Conservation (phyloP, 2,113 vertebrate species). For the Charina bottae region DNA sequence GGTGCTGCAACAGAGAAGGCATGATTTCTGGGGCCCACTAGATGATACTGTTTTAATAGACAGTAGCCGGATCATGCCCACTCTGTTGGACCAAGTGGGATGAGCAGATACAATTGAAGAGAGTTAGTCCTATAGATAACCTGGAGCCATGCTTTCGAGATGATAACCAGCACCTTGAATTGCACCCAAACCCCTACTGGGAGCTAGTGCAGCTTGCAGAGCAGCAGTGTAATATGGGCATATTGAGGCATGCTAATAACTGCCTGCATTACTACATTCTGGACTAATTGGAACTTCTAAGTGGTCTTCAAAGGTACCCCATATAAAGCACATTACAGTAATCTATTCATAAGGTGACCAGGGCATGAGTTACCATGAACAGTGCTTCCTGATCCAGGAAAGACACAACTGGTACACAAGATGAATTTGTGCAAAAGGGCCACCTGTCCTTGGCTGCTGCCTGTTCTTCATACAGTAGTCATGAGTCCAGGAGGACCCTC, state of each 20-base stretch:
- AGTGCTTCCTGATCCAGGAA: background rate
- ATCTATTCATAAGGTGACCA: too few species aligned
- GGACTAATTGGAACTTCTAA: background rate
- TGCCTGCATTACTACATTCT: background rate
- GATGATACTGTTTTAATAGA: background rate
- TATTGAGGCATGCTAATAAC: background rate
- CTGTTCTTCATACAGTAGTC: background rate
- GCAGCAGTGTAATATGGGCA: background rate
- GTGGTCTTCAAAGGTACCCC: background rate
- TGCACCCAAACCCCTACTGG: background rate
- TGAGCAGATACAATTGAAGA: background rate
- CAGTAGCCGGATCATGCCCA: background rate
- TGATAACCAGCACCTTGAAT: background rate
- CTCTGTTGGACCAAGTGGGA: background rate
- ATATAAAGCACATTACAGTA: too few species aligned
- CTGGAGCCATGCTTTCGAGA: background rate
- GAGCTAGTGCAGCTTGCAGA: background rate
- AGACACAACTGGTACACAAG: background rate
- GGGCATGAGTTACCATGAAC: background rate
- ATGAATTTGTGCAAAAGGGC: background rate
- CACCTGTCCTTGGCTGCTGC: background rate
- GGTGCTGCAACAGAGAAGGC: background rate
- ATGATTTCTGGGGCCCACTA: background rate
- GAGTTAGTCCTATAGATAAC: background rate
- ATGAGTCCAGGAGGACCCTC: background rate